These are phyloP conservation scores for Sanderia malayensis DNA, from an alignment of 30 jellyfish, hydroid and myxozoan species.

Conservation along the genomic window DNA sequence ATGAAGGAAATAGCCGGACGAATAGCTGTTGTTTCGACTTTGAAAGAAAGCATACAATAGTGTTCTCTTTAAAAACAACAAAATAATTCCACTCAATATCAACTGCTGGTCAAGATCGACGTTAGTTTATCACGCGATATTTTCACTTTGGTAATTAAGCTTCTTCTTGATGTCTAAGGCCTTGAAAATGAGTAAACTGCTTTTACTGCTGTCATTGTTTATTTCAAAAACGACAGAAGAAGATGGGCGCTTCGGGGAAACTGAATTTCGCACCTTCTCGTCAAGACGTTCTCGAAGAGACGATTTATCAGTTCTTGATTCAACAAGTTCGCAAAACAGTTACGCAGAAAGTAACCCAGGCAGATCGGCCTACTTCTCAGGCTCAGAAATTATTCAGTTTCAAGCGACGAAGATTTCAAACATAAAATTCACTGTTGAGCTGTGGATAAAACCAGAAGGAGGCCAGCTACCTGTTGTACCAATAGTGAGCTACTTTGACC, in stretches of 20 bases:
- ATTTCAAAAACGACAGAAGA: neutral
- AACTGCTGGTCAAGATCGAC: too few species aligned
- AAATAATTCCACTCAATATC: too few species aligned
- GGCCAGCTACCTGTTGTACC: conserved; percentile 75
- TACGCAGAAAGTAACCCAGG: conserved; percentile 6
- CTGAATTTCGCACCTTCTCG: neutral
- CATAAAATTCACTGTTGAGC: conserved; percentile 59
- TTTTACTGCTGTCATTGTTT: neutral
- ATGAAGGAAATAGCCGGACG: too few species aligned
- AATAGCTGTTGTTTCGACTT: too few species aligned
- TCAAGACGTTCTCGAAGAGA: conserved; percentile 55
- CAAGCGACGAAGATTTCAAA: conserved; percentile 1
- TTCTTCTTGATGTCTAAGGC: too few species aligned
- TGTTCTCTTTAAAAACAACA: too few species aligned
- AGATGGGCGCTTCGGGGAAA: neutral
- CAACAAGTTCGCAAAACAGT: too few species aligned
- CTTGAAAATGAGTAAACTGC: neutral
- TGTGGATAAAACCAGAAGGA: conserved; percentile 88
- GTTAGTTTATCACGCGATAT: too few species aligned
- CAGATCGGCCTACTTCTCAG: conserved; percentile 69
- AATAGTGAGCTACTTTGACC: conserved; percentile 44
- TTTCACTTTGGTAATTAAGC: too few species aligned
- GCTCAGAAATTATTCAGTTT: conserved; percentile 63
- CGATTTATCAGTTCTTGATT: conserved; percentile 51
- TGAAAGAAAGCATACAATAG: too few species aligned